Conservation (phyloP, 1,140 invertebrate genomes). For the Rhagoletis zephyria region DNA sequence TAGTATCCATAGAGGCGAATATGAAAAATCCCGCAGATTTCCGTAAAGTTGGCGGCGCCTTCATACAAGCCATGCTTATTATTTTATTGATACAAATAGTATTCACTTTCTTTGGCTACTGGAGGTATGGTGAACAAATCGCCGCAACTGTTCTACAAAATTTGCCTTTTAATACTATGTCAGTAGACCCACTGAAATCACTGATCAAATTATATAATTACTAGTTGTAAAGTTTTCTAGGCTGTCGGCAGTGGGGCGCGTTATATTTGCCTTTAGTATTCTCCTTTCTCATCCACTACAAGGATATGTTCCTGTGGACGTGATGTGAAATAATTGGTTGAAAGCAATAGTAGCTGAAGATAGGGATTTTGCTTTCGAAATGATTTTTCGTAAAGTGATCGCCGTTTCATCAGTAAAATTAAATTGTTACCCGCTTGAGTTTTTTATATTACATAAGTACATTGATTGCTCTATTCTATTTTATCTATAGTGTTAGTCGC, state of each 20-base stretch:
- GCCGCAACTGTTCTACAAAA: slow-evolving; percentile 84
- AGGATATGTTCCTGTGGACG: slow-evolving; percentile 44
- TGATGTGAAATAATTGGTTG: slow-evolving; percentile 35
- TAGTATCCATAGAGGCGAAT: slow-evolving; percentile 89
- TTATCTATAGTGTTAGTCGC: not conserved
- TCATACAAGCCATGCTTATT: slow-evolving; percentile 84
- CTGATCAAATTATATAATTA: not conserved
- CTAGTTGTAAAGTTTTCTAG: not conserved
- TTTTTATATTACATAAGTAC: not conserved
- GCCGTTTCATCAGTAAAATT: not conserved
- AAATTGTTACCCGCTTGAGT: not conserved
- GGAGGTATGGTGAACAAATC: slow-evolving; percentile 81
- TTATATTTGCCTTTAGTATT: slow-evolving; percentile 64
- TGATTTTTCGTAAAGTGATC: slow-evolving; percentile 83
- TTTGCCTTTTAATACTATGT: slow-evolving; percentile 77
- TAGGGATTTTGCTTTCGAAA: not conserved
- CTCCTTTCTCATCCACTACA: slow-evolving; percentile 84
- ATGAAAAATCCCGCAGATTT: slow-evolving; percentile 86
- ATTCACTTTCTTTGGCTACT: slow-evolving; percentile 87
- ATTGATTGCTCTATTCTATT: not conserved
- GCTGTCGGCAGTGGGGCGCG: slow-evolving; percentile 75
- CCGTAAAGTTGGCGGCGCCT: slow-evolving; percentile 80
- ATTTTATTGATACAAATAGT: slow-evolving; percentile 83
- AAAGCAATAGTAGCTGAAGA: slow-evolving; percentile 13
- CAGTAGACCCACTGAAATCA: slow-evolving; percentile 55